Evolutionary conservation across 2,888 invertebrate genomes (phyloP).

Genomic region (Leuctra nigra): DNA sequence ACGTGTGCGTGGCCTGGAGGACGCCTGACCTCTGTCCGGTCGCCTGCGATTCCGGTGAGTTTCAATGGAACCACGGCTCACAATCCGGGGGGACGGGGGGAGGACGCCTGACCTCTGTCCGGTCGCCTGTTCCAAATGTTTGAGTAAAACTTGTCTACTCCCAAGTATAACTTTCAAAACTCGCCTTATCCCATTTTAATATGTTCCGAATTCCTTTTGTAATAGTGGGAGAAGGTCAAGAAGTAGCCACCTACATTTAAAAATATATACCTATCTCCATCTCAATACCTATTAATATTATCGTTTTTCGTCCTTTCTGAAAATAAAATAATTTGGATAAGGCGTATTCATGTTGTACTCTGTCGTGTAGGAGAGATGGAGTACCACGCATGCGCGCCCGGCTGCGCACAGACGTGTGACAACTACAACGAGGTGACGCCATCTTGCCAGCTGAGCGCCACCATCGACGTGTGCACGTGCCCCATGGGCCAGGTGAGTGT

Average conservation of each 20-base stretch:
- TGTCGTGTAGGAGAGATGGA: conserved; percentile 37
- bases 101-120: conserved; percentile 57
- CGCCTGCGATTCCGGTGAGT: conserved; percentile 47
- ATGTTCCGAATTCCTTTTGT: no score
- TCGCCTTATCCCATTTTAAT: no score
- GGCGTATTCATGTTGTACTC: background rate
- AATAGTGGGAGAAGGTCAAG: no score
- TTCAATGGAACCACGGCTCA: no score
- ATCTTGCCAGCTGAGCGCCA: conserved; percentile 43
- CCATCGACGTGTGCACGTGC: conserved; percentile 79
- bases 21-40: conserved; percentile 56
- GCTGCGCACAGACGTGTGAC: conserved; percentile 60
- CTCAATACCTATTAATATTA: no score
- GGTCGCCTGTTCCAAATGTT: no score
- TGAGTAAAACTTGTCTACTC: no score
- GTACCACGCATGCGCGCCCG: conserved; percentile 50
- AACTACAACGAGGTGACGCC: conserved; percentile 45
- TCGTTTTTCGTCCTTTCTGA: no score
- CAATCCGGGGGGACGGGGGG: no score
- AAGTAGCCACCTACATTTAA: no score
- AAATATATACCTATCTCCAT: no score
- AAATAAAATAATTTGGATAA: conserved; percentile 11
- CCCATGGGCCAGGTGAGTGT: conserved; percentile 60
- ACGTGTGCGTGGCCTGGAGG: conserved; percentile 71
- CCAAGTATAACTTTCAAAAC: no score